These are phyloP conservation scores for Thalassoma bifasciatum DNA, from an alignment of 2,113 vertebrate species.

Conservation along the genomic window DNA sequence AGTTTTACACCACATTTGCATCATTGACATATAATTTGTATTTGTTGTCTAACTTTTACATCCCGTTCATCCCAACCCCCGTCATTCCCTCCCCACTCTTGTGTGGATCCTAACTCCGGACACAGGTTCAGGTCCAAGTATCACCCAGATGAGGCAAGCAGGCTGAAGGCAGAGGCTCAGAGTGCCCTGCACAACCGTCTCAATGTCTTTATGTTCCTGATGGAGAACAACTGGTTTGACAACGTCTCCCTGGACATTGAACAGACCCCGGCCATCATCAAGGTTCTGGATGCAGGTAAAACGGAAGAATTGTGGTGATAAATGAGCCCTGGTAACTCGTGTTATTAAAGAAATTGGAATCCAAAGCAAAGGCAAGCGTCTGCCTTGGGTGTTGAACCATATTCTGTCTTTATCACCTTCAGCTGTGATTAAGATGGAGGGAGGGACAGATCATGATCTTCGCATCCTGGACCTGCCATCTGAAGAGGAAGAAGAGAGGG, in stretches of 20 bases:
- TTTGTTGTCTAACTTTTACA: slow-evolving; percentile 64
- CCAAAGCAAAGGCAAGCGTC: too few relatives aligned
- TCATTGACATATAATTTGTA: slow-evolving; percentile 15
- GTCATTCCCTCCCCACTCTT: slow-evolving; percentile 52
- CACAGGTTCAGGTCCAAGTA: slow-evolving; percentile 94
- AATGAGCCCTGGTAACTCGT: too few relatives aligned
- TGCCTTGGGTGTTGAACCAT: too few relatives aligned
- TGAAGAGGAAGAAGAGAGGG: slow-evolving; percentile 85
- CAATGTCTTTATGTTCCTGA: slow-evolving; percentile 87
- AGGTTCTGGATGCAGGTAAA: slow-evolving; percentile 89
- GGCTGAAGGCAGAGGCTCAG: slow-evolving; percentile 87
- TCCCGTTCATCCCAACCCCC: slow-evolving; percentile 60
- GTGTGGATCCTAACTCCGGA: slow-evolving; percentile 46
- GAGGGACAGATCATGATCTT: slow-evolving; percentile 90
- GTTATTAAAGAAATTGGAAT: too few relatives aligned
- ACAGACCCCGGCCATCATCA: slow-evolving; percentile 87
- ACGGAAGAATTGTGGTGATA: too few relatives aligned
- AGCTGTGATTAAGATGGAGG: slow-evolving; percentile 98
- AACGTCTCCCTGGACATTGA: slow-evolving; percentile 90
- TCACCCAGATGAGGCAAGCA: slow-evolving; percentile 91
- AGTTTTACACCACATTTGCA: slow-evolving; percentile 12
- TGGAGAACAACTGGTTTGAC: slow-evolving; percentile 90
- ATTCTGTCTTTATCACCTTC: not conserved
- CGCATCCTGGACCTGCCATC: slow-evolving; percentile 88
- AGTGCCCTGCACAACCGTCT: slow-evolving; percentile 88